Evolutionary conservation across 2,113 vertebrate genomes (phyloP).

Genomic region (Poeciliopsis turrubarensis): DNA sequence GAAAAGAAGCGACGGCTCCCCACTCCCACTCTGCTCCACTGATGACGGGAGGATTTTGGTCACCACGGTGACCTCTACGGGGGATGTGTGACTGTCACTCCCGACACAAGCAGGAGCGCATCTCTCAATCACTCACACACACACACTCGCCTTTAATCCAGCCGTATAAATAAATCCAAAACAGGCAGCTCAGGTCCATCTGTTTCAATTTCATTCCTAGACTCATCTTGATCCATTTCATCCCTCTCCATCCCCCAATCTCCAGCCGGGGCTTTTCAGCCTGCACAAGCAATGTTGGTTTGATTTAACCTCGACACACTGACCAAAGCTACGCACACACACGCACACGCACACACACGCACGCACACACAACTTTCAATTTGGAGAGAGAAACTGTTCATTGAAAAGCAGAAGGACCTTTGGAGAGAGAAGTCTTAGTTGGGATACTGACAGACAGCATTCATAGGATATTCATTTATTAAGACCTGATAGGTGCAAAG

Average conservation of each 20-base stretch:
- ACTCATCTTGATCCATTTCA: constrained; percentile 50
- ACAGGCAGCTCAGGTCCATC: constrained; percentile 69
- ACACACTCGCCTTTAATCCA: constrained; percentile 69
- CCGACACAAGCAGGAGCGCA: constrained; percentile 21
- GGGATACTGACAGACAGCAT: background rate
- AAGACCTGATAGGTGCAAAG: background rate
- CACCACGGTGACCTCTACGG: constrained; percentile 46
- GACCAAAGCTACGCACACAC: constrained; percentile 9
- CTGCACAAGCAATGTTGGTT: constrained; percentile 7
- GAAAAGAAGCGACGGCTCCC: background rate
- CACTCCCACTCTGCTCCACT: constrained; percentile 1
- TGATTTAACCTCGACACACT: constrained; percentile 31
- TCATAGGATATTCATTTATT: background rate
- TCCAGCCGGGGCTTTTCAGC: background rate
- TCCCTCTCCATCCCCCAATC: constrained; percentile 2
- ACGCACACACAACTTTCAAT: background rate
- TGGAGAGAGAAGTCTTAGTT: background rate
- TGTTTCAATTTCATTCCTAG: constrained; percentile 68
- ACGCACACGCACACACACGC: background rate
- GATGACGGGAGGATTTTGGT: constrained; percentile 42
- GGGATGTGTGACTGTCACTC: constrained; percentile 25
- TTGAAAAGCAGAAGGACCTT: background rate
- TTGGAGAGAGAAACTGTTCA: background rate
- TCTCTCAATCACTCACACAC: constrained; percentile 16
- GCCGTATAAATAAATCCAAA: constrained; percentile 74